Percentiles rank a stretch among this genome's conserved stretches.
Evolutionary conservation across 2,888 invertebrate genomes (phyloP).

Genomic region (Lycocerus yunnanus): DNA sequence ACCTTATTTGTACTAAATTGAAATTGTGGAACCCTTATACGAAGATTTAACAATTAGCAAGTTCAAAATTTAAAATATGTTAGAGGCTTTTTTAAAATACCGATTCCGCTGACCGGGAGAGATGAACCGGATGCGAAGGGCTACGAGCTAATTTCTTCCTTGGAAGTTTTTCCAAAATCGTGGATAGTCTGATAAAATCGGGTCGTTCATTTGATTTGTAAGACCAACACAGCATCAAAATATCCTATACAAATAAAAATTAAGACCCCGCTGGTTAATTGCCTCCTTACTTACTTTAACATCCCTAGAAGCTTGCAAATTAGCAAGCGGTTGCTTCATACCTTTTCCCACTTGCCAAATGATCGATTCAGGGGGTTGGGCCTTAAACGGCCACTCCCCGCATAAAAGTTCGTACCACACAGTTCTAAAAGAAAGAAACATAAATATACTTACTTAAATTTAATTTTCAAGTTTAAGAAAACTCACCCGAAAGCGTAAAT

Average conservation of each 20-base stretch:
- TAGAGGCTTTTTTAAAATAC: constrained; percentile 69
- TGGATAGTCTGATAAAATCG: constrained; percentile 85
- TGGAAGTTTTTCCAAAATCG: constrained; percentile 88
- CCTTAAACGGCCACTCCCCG: constrained; percentile 95
- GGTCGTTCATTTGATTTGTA: constrained; percentile 84
- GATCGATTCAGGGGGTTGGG: constrained; percentile 90
- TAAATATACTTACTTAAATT: too few relatives aligned
- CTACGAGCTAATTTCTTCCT: constrained; percentile 94
- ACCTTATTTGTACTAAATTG: constrained; percentile 25
- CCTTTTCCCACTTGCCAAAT: constrained; percentile 99
- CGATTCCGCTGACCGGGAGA: constrained; percentile 95
- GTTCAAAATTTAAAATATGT: constrained; percentile 5
- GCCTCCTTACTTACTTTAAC: constrained; percentile 74
- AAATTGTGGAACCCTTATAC: constrained; percentile 18
- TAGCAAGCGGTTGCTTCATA: constrained; percentile 92
- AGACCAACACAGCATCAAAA: constrained; percentile 96
- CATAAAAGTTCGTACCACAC: constrained; percentile 98
- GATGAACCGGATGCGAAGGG: constrained; percentile 96
- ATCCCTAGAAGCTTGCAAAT: constrained; percentile 92
- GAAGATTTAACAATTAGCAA: constrained; percentile 16
- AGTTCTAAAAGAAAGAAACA: constrained; percentile 82
- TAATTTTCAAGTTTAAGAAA: not conserved
- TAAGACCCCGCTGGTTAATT: not conserved
- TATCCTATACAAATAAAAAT: constrained; percentile 69
- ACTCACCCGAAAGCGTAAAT: constrained; percentile 96